A percentile compares a stretch with the other conserved stretches of the same genome.
These are phyloP conservation scores for Cercopithecus mona DNA, from an alignment of 2,113 vertebrate genomes.

Conservation along the genomic window DNA sequence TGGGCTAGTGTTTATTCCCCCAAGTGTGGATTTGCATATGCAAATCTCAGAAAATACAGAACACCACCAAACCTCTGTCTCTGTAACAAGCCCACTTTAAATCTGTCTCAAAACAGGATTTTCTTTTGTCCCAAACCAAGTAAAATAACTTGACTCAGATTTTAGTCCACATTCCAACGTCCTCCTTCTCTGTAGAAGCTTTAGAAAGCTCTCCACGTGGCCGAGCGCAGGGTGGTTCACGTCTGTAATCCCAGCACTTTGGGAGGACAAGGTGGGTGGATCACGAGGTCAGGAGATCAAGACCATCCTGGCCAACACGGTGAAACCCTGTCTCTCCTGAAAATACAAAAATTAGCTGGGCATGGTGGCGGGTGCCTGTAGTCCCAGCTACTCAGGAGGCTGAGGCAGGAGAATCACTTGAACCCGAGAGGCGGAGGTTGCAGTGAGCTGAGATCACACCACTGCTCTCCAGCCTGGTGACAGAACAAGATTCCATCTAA, in stretches of 20 bases:
- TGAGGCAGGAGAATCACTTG: too few relatives aligned
- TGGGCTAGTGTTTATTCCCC: background rate
- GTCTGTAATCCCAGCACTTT: too few relatives aligned
- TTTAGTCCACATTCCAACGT: background rate
- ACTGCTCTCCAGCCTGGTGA: too few relatives aligned
- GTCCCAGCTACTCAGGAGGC: too few relatives aligned
- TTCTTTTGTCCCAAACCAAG: background rate
- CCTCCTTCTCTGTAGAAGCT: background rate
- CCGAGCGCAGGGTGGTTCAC: fast-evolving
- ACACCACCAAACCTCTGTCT: background rate
- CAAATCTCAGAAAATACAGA: background rate
- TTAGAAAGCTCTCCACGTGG: background rate
- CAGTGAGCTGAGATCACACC: too few relatives aligned
- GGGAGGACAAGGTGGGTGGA: too few relatives aligned
- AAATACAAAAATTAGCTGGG: too few relatives aligned
- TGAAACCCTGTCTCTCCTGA: fast-evolving
- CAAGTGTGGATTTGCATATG: background rate
- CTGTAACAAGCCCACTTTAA: background rate
- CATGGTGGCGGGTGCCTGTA: too few relatives aligned
- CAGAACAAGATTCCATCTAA: too few relatives aligned
- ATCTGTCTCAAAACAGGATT: background rate
- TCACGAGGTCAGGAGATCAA: too few relatives aligned
- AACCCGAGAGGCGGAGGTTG: too few relatives aligned
- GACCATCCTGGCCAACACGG: too few relatives aligned
- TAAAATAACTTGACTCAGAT: background rate